A percentile compares a stretch with the other conserved stretches of the same genome.
Evolutionary conservation across 2,797 vertebrate species (phyloP).

Genomic region (Myioborus miniatus): DNA sequence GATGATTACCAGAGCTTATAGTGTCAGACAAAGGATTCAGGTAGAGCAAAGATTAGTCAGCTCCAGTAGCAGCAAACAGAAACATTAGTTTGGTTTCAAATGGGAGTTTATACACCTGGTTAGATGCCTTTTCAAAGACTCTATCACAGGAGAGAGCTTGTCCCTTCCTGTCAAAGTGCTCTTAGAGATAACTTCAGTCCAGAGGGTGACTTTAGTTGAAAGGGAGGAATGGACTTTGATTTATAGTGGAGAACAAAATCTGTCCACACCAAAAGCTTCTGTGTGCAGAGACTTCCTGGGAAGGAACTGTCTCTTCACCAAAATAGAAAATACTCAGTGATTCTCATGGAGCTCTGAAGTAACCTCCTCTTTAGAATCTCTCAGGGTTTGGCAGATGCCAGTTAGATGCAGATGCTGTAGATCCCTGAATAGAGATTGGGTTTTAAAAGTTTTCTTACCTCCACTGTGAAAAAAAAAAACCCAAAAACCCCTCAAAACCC

Average conservation of each 20-base stretch:
- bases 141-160: background rate
- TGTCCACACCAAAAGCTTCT: background rate
- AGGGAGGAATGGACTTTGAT: background rate
- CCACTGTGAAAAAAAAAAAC: background rate
- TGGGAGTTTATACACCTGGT: background rate
- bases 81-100: background rate
- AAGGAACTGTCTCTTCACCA: background rate
- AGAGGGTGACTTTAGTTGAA: background rate
- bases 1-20: background rate
- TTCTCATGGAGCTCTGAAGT: background rate
- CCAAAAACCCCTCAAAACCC: background rate
- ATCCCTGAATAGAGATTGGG: background rate
- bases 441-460: slow-evolving; percentile 41
- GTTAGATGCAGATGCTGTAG: background rate
- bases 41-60: background rate
- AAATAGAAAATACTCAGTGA: background rate
- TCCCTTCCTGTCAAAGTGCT: background rate
- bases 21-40: background rate
- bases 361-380: background rate
- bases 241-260: background rate
- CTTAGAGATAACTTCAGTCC: background rate
- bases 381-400: background rate
- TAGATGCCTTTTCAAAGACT: background rate
- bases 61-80: background rate
- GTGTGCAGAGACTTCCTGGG: background rate